Conservation (phyloP, 2,888 invertebrate genomes). For the Dynastes tityus region DNA sequence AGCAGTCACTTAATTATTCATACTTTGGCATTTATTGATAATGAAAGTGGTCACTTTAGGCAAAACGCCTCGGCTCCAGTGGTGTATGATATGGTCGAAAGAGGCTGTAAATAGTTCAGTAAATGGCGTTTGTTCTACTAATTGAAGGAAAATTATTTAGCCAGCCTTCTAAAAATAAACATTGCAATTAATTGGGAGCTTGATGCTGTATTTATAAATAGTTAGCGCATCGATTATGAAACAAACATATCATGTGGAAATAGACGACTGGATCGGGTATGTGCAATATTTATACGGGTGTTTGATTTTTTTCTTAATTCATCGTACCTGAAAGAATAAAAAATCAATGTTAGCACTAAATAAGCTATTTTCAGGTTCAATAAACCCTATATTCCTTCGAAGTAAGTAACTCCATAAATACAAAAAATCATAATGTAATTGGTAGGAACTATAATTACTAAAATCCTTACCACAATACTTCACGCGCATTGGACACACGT, state of each 20-base stretch:
- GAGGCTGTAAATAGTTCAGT: slow-evolving; percentile 28
- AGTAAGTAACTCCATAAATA: no score
- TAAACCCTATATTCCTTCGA: no score
- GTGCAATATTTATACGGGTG: no score
- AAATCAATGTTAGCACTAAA: no score
- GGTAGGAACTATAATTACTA: no score
- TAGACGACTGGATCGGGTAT: no score
- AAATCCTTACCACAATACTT: no score
- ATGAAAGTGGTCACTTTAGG: slow-evolving; percentile 46
- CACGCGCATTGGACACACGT: no score
- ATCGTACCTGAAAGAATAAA: no score
- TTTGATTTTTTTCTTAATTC: no score
- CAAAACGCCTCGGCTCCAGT: slow-evolving; percentile 21
- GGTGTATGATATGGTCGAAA: slow-evolving; percentile 6
- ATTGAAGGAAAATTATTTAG: slow-evolving; percentile 35
- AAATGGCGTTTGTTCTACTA: slow-evolving; percentile 33
- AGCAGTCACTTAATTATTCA: slow-evolving; percentile 46
- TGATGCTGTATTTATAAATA: background rate
- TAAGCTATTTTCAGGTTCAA: no score
- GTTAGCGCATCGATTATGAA: background rate
- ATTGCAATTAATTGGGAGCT: background rate
- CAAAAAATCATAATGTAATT: no score
- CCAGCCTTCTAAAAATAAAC: slow-evolving; percentile 4
- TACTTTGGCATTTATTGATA: slow-evolving; percentile 45
- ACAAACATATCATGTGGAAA: background rate